Evolutionary conservation across 2,797 vertebrate species (phyloP).

Genomic region (Thamnophis elegans): DNA sequence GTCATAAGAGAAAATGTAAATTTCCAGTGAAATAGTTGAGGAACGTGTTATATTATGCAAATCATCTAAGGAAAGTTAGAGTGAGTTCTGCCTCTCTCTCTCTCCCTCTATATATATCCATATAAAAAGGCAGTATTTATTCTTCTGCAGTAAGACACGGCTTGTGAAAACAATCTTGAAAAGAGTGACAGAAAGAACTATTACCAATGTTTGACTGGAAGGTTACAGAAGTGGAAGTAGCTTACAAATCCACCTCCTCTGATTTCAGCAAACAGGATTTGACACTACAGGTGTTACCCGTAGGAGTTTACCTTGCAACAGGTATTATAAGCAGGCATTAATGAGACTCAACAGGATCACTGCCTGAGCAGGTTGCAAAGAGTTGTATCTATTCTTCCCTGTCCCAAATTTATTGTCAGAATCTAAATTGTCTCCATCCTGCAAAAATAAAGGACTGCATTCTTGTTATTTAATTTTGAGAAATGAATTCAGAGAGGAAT

Average conservation of each 20-base stretch:
- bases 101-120: too few relatives aligned
- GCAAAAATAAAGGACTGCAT: not conserved
- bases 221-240: not conserved
- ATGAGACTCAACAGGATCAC: not conserved
- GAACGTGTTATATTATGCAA: not conserved
- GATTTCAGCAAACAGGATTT: not conserved
- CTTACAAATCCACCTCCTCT: not conserved
- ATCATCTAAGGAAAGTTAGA: slow-evolving; percentile 4
- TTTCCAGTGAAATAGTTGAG: not conserved
- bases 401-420: not conserved
- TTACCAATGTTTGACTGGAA: not conserved
- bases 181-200: not conserved
- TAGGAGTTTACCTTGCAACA: not conserved
- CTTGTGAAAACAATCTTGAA: not conserved
- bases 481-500: not conserved
- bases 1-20: slow-evolving; percentile 4
- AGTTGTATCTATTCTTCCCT: not conserved
- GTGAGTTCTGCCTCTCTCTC: too few relatives aligned
- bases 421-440: not conserved
- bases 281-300: not conserved
- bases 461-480: not conserved
- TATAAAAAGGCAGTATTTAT: too few relatives aligned
- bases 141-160: too few relatives aligned
- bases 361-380: not conserved
- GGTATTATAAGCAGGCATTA: not conserved